Base-by-base conservation (phyloP, 2,113 vertebrate genomes). In the Chaetura pelagica region DNA sequence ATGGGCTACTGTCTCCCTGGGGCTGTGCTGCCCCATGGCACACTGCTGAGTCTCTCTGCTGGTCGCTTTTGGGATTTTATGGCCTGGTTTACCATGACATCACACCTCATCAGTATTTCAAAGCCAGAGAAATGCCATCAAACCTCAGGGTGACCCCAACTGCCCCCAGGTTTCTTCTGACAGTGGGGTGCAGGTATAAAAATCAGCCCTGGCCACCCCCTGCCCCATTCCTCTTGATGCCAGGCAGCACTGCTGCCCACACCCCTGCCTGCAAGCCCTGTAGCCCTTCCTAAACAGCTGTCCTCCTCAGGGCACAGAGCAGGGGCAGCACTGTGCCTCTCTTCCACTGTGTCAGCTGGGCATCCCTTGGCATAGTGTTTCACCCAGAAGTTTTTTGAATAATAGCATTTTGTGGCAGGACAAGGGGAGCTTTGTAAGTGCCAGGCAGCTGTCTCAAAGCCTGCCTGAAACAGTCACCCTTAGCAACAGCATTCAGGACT, bases 61-160 rank as follows among this genome's bases (percentile, higher is more conserved):
- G 57, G 44, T 29, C 11, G 55, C 15, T 87, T 0, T 0, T 0
- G 0, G 18, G 6, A 18, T 61, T 77, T 66, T 0, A 0, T 0
- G 1, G 58, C 52, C 34, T 3, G 0, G 20, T 32, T 83, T 8
- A 23, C 62, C 49, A 18, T 2, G 24, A 20, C 54, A 44, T 19
- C 13, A 13, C 6, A 48, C 21, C 46, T 42, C 42, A 22, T n/a
- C 0, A 1, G 62, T 14, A 21, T 35, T 24, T 54, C n/a, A 40
- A 42, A 84, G 29, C 58, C 1, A 3, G 61, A 40, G 48, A n/a
- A 73, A 83, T 1, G 2, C 67, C 57, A 69, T 27, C 34, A 77
- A 76, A 54, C 16, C 64, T 51, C 2, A 0, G 17, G 29, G 27
- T 21, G 27, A 23, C 20, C 4, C 38, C 1, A 0, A 40, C 1